Evolutionary conservation across 2,113 vertebrate genomes (phyloP).

Genomic region (Pogona vitticeps): DNA sequence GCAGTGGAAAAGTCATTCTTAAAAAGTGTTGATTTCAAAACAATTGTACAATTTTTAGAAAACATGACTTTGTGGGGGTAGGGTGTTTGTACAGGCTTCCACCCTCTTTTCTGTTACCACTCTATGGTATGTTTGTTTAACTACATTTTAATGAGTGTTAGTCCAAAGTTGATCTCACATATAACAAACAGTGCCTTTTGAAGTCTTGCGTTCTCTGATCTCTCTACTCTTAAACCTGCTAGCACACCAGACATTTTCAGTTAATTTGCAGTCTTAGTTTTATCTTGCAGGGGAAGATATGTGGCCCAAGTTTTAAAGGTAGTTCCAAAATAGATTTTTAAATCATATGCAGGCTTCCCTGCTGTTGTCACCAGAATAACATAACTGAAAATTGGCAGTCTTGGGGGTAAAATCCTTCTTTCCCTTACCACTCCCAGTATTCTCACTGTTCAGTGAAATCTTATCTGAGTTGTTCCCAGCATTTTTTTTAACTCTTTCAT

Average conservation of each 20-base stretch:
- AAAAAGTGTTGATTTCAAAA: not conserved
- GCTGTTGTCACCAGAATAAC: too few species aligned
- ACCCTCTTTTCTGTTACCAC: constrained; percentile 45
- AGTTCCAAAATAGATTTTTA: too few species aligned
- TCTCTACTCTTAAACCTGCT: not conserved
- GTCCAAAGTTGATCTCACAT: constrained; percentile 62
- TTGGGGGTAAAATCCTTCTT: too few species aligned
- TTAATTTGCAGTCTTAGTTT: not conserved
- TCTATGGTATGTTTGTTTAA: constrained; percentile 66
- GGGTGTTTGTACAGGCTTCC: not conserved
- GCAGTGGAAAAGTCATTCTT: not conserved
- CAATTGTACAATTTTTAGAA: constrained; percentile 24
- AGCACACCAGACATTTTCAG: not conserved
- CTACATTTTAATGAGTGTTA: constrained; percentile 43
- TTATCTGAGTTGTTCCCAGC: too few species aligned
- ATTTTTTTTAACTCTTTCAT: too few species aligned
- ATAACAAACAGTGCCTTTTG: constrained; percentile 55
- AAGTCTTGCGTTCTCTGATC: constrained; percentile 47
- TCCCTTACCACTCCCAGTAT: too few species aligned
- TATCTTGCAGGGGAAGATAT: not conserved
- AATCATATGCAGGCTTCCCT: too few species aligned
- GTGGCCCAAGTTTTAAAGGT: too few species aligned
- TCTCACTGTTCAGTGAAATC: too few species aligned
- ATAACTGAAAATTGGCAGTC: too few species aligned
- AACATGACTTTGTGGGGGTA: not conserved